phyloP scores from a whole-genome alignment of 2,888 invertebrate genomes.

The Pyrochroa serraticornis region DNA sequence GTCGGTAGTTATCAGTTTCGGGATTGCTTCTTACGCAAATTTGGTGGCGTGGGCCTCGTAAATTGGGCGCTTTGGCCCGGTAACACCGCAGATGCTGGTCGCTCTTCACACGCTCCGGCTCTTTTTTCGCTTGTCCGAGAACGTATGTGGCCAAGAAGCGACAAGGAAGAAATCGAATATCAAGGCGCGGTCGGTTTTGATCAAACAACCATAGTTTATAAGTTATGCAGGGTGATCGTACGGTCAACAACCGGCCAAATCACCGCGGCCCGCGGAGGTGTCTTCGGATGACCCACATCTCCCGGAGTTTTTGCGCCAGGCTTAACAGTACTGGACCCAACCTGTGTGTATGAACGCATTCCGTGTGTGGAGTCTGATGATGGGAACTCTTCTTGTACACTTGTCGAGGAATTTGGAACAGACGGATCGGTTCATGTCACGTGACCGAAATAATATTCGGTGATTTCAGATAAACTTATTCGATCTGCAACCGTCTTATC shows the following conservation, averaged over 20 bases:
- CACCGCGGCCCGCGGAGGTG: constrained; percentile 50
- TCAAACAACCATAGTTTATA: constrained; percentile 41
- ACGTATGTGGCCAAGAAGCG: constrained; percentile 15
- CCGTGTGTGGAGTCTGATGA: constrained; percentile 21
- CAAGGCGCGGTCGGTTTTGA: constrained; percentile 47
- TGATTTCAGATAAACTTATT: background rate
- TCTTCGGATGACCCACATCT: constrained; percentile 52
- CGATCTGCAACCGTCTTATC: constrained; percentile 1
- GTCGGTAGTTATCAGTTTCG: too few species aligned
- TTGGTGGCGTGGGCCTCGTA: too few species aligned
- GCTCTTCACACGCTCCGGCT: background rate
- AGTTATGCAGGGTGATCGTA: constrained; percentile 49
- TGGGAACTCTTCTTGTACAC: background rate
- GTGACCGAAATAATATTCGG: background rate
- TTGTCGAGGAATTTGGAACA: constrained; percentile 11
- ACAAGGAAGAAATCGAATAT: constrained; percentile 32
- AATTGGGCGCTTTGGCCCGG: too few species aligned
- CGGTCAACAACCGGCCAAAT: constrained; percentile 57
- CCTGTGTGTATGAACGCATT: constrained; percentile 41
- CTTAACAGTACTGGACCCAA: constrained; percentile 52
- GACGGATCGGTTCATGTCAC: constrained; percentile 8
- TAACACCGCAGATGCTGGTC: too few species aligned
- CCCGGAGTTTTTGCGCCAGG: constrained; percentile 45
- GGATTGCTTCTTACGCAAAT: too few species aligned
- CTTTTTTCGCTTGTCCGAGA: constrained; percentile 5